Evolutionary conservation across 2,113 vertebrate species (phyloP).

Genomic region (Uropsilus gracilis): DNA sequence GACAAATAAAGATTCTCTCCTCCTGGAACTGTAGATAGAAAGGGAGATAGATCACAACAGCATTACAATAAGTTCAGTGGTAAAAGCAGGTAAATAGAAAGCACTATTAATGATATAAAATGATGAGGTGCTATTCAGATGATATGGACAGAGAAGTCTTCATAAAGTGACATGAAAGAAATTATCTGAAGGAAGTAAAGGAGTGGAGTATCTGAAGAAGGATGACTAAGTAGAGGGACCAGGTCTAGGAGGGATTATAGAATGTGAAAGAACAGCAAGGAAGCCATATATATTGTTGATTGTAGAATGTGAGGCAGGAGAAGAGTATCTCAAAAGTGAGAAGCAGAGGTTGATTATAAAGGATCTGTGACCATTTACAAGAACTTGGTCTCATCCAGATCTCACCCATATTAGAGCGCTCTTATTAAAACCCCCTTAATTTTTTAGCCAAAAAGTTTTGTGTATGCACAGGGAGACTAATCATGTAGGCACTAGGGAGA

Average conservation of each 20-base stretch:
- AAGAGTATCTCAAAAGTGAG: rapidly evolving
- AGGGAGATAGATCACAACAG: neutral
- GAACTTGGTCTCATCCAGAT: neutral
- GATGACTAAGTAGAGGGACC: too few species aligned
- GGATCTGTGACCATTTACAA: neutral
- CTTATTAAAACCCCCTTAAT: neutral
- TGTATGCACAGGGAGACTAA: neutral
- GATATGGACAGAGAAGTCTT: neutral
- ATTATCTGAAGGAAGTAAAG: neutral
- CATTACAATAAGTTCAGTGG: neutral
- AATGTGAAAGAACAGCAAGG: neutral
- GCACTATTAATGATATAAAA: neutral
- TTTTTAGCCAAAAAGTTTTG: neutral
- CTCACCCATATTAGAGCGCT: neutral
- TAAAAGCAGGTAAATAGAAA: neutral
- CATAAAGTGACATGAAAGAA: neutral
- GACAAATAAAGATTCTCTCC: neutral
- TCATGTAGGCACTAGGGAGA: rapidly evolving
- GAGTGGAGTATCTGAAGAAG: neutral
- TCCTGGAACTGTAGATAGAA: neutral
- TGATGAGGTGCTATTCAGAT: neutral
- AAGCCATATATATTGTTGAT: neutral
- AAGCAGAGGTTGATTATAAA: too few species aligned
- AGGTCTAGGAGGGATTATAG: neutral
- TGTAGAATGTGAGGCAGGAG: neutral